Evolutionary conservation across 2,888 invertebrate genomes (phyloP).

Genomic region (Sinopyrophorus schimmeli): DNA sequence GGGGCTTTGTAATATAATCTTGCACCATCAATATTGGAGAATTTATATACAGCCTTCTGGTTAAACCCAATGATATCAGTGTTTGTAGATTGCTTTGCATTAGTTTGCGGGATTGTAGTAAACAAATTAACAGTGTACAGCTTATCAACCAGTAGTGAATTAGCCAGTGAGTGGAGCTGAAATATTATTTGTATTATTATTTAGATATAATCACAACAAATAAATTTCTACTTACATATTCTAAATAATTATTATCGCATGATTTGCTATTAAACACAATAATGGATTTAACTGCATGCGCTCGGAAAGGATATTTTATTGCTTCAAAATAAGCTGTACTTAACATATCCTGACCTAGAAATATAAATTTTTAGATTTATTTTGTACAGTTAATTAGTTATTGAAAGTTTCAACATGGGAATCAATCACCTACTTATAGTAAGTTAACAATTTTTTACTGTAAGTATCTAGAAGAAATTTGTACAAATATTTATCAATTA

Average conservation of each 20-base stretch:
- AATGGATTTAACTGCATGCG: conserved; percentile 74
- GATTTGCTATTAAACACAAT: conserved; percentile 68
- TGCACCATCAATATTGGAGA: neutral
- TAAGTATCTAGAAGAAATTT: neutral
- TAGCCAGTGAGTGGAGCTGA: neutral
- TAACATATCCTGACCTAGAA: conserved; percentile 14
- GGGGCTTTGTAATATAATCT: neutral
- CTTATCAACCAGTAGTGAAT: neutral
- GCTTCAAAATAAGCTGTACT: conserved; percentile 65
- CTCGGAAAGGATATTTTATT: conserved; percentile 71
- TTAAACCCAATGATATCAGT: conserved; percentile 2
- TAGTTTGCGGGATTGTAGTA: neutral
- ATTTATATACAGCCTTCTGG: neutral
- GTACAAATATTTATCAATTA: neutral
- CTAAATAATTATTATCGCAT: conserved; percentile 50
- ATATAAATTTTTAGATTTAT: neutral
- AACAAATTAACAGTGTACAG: conserved; percentile 3
- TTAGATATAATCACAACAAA: neutral
- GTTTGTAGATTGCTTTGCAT: neutral
- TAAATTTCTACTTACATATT: conserved; percentile 1
- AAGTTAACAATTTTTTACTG: neutral
- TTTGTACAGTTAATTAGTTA: conserved; percentile 1
- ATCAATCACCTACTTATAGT: neutral
- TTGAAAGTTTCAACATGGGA: neutral
- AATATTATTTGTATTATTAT: neutral